Evolutionary conservation across 2,113 vertebrate genomes (phyloP).

Genomic region (Larimichthys polyactis): DNA sequence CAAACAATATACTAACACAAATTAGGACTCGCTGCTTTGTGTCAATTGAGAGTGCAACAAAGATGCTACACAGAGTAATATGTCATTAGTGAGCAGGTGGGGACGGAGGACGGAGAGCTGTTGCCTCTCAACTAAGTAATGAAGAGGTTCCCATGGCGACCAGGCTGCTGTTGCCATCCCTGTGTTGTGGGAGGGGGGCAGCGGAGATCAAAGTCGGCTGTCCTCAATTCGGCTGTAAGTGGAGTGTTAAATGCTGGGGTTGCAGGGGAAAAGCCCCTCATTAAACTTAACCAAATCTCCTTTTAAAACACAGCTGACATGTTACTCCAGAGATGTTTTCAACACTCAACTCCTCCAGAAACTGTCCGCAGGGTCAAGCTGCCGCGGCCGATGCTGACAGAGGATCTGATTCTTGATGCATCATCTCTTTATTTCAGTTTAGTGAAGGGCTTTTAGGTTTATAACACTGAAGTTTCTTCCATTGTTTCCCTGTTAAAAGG

Average conservation of each 20-base stretch:
- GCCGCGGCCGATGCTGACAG: not conserved
- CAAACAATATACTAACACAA: slow-evolving; percentile 80
- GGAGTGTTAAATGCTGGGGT: slow-evolving; percentile 71
- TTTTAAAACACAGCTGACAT: slow-evolving; percentile 39
- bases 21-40: slow-evolving; percentile 80
- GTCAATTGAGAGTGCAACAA: slow-evolving; percentile 77
- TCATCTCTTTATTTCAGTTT: not conserved
- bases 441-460: not conserved
- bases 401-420: not conserved
- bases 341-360: not conserved
- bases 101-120: slow-evolving; percentile 65
- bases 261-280: slow-evolving; percentile 43
- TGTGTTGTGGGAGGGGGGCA: slow-evolving; percentile 41
- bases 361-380: not conserved
- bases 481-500: no score
- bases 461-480: not conserved
- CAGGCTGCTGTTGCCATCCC: slow-evolving; percentile 29
- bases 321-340: not conserved
- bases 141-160: slow-evolving; percentile 81
- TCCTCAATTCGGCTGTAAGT: slow-evolving; percentile 52
- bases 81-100: slow-evolving; percentile 82
- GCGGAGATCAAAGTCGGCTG: slow-evolving; percentile 60
- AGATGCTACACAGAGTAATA: slow-evolving; percentile 77
- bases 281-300: slow-evolving; percentile 62
- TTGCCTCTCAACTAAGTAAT: slow-evolving; percentile 73